Evolutionary conservation across 2,888 invertebrate genomes (phyloP).

Genomic region (Dasypolia templi): DNA sequence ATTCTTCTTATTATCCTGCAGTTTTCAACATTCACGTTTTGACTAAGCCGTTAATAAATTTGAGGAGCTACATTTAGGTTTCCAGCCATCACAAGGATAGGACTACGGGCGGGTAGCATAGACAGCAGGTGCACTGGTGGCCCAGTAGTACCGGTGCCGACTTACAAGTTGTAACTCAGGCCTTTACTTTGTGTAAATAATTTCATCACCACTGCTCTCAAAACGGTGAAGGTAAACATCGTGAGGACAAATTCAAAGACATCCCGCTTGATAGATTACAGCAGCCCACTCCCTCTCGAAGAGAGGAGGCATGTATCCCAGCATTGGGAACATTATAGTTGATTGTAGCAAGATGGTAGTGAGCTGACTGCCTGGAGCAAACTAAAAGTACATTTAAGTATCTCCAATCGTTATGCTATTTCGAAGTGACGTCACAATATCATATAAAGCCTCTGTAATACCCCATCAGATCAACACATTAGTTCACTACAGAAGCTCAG

Average conservation of each 20-base stretch:
- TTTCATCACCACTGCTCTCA: too few relatives aligned
- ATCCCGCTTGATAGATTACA: too few relatives aligned
- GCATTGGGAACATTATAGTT: too few relatives aligned
- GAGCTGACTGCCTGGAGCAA: background rate
- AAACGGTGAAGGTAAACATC: too few relatives aligned
- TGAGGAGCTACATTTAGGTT: background rate
- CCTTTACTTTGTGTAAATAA: too few relatives aligned
- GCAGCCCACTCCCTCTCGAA: too few relatives aligned
- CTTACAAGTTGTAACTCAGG: too few relatives aligned
- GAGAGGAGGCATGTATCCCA: too few relatives aligned
- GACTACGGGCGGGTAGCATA: background rate
- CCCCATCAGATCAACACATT: constrained; percentile 33
- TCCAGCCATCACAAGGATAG: background rate
- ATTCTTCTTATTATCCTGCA: background rate
- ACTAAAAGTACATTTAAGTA: background rate
- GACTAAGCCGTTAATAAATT: background rate
- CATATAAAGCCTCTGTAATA: constrained; percentile 30
- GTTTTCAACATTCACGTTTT: background rate
- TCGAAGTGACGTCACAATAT: constrained; percentile 1
- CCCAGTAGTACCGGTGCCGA: too few relatives aligned
- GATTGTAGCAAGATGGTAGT: background rate
- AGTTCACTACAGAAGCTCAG: constrained; percentile 34
- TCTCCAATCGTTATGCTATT: background rate
- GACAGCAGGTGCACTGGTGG: too few relatives aligned
- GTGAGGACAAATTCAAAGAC: too few relatives aligned